Base-by-base conservation (phyloP, 2,888 invertebrate genomes). In the Cephus sareptanus region DNA sequence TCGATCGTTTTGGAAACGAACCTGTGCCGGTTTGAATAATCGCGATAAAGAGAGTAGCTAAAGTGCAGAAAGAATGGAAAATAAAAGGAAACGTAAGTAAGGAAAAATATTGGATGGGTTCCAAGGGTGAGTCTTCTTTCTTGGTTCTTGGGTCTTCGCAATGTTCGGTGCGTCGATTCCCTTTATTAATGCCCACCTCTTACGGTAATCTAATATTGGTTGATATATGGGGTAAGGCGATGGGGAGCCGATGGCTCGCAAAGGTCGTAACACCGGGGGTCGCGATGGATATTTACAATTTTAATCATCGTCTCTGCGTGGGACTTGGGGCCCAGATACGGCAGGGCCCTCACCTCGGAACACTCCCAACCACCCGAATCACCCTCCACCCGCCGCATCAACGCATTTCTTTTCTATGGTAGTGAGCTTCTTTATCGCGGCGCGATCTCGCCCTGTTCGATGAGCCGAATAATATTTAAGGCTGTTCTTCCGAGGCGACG, bases 301-400 rank as follows among this genome's bases (percentile, higher is more conserved):
- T 89, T 89, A 89, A 90, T 89, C 88, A 88, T 89, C 86, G 85
- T 84, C 88, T 85, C 88, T 85, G 87, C 87, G 84, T 88, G 88
- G 85, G 82, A 86, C 76, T 79, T 76, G 56, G 34, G 34, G 34
- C 56, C 74, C 35, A 70, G 76, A 69, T 76, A 76, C 76, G 69
- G 40, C 76, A 76, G 71, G 75, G 13, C 69, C 69, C 79, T 79
- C 74, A 77, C 75, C 71, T 75, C 69, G 68, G 73, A 75, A 73
- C 79, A 74, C 74, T 70, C 23, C 56, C 68, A 71, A 70, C 40
- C 78, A 35, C 74, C 75, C 69, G 73, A 30, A 71, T 75, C 80
- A 71, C 73, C 77, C 76, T 73, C 77, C 81, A 81, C 78, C 82
- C 82, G 81, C 76, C 35, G 31, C 35, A 23, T 34, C 56, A 56